Base-by-base conservation (phyloP, 2,113 vertebrate species). In the Chaetodon trifascialis region DNA sequence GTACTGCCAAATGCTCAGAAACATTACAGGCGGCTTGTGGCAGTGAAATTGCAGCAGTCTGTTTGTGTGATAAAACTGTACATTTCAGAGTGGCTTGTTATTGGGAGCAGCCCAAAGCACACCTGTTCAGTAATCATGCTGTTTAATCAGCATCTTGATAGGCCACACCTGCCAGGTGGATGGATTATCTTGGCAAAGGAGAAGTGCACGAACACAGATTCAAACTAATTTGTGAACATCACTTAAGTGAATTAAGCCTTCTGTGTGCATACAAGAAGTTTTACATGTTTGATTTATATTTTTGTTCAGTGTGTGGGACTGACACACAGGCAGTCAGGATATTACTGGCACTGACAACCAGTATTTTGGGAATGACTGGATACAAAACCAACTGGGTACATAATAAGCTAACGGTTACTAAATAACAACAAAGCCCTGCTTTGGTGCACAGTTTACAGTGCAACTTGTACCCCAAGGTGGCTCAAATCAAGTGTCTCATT, bases 291-390 rank as follows among this genome's bases (percentile, higher is more conserved):
- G 2, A 40, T 4, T 40, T 40, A 30, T 30, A 30, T 30, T 30
- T 30, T 30, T 30, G 30, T 30, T 30, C 30, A 30, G 30, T 30
- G 5, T 47, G 5, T 58, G 34, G 42, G 59, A 68, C 51, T 54
- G 34, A 49, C 62, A 66, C 8, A 67, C 15, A 84, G 23, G 5
- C 9, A 36, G 51, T 70, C 16, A 86, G 44, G 62, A 36, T 54
- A 64, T 69, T 12, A 74, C 11, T 59, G 54, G 5, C 2, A 58
- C 4, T 38, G 23, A 75, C 5, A 30, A 85, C 3, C 42, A 74
- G n/a, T 59, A 62, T 58, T 67, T 21, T 46, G 25, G 66, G 19
- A 15, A 63, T 68, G 44, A 55, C 0, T 70, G 10, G 60, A 55
- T 49, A 5, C 19, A 60, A 79, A 1, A 17, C 15, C 42, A 25